phyloP scores from a whole-genome alignment of 2,113 vertebrate species.

The Microcebus tavaratra region DNA sequence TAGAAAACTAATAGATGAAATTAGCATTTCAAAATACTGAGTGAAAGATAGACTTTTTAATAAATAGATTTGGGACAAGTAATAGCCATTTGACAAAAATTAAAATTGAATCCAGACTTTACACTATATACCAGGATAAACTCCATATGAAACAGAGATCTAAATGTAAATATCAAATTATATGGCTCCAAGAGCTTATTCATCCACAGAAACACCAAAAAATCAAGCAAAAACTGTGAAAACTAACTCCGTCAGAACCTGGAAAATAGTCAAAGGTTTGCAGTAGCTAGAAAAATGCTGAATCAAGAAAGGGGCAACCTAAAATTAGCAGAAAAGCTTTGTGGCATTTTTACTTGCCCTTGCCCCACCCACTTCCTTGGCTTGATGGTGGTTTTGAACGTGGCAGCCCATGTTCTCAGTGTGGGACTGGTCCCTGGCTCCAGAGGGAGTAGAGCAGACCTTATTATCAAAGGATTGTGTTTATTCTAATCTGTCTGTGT shows the following conservation, averaged over 20 bases:
- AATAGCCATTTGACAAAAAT: not conserved
- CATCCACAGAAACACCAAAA: not conserved
- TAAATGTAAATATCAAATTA: slow-evolving; percentile 31
- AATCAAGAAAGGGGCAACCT: not conserved
- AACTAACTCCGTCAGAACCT: slow-evolving; percentile 2
- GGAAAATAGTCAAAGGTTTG: slow-evolving; percentile 8
- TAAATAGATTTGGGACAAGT: not conserved
- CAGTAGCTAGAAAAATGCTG: not conserved
- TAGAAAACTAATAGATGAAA: slow-evolving; percentile 24
- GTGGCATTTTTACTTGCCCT: not conserved
- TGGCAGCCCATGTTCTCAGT: not conserved
- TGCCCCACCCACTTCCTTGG: not conserved
- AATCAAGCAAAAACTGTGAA: not conserved
- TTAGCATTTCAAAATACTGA: slow-evolving; percentile 37
- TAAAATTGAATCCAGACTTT: slow-evolving; percentile 40
- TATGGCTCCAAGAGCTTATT: not conserved
- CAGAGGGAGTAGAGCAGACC: not conserved
- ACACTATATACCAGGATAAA: not conserved
- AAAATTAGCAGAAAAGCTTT: not conserved
- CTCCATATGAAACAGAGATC: not conserved
- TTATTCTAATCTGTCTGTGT: not conserved
- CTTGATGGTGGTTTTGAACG: not conserved
- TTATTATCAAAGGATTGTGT: slow-evolving; percentile 5
- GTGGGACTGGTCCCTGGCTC: not conserved
- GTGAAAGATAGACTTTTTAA: slow-evolving; percentile 1